Percentiles rank a stretch among this genome's conserved stretches.
Conservation (phyloP, 2,888 invertebrate genomes). For the Orthosia gothica region DNA sequence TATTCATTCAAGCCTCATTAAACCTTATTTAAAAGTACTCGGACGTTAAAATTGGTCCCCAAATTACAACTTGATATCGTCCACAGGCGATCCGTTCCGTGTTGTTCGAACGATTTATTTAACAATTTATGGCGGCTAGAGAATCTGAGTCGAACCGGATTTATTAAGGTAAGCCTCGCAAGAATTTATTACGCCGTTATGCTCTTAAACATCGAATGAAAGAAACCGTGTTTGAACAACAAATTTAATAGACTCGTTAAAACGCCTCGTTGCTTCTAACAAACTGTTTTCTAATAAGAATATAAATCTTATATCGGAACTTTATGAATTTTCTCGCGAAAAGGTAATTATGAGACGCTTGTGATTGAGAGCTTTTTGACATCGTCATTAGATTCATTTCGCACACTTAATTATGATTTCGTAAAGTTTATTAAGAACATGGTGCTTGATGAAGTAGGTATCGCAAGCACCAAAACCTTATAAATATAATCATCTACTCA, state of each 20-base stretch:
- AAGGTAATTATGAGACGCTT: slow-evolving; percentile 44
- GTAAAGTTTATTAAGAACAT: slow-evolving; percentile 20
- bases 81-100: slow-evolving; percentile 75
- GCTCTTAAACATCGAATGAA: slow-evolving; percentile 77
- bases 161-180: slow-evolving; percentile 86
- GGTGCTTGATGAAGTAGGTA: slow-evolving; percentile 1
- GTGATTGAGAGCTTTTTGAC: slow-evolving; percentile 50
- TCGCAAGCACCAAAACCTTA: background rate
- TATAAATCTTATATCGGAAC: slow-evolving; percentile 52
- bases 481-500: too few relatives aligned
- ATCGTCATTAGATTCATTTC: slow-evolving; percentile 41
- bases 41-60: slow-evolving; percentile 65
- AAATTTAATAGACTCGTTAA: slow-evolving; percentile 74
- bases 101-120: slow-evolving; percentile 87
- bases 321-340: slow-evolving; percentile 39
- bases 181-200: slow-evolving; percentile 84
- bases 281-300: slow-evolving; percentile 62
- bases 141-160: slow-evolving; percentile 87
- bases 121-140: slow-evolving; percentile 86
- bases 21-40: slow-evolving; percentile 63
- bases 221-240: slow-evolving; percentile 75
- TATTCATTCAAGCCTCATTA: slow-evolving; percentile 53
- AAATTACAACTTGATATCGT: slow-evolving; percentile 77
- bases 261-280: slow-evolving; percentile 57
- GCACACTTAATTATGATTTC: slow-evolving; percentile 6